phyloP scores from a whole-genome alignment of 2,113 vertebrate species.

The Anhinga rufa region DNA sequence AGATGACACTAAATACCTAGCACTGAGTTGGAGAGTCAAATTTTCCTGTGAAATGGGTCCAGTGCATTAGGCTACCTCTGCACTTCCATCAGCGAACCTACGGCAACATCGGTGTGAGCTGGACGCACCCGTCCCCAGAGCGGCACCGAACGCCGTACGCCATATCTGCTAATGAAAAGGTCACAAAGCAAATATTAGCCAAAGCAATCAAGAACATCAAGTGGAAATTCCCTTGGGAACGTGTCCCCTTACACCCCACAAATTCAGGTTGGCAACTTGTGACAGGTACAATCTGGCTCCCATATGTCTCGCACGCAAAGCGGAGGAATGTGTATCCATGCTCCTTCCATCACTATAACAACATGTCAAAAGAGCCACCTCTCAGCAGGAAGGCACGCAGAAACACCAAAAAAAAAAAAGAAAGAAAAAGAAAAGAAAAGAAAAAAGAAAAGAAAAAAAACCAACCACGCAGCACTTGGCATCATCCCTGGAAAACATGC shows the following conservation, averaged over 20 bases:
- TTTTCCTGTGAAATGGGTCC: neutral
- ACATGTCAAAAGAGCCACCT: constrained; percentile 65
- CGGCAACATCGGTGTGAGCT: rapidly evolving
- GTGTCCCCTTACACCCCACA: constrained; percentile 67
- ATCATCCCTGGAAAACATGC: neutral
- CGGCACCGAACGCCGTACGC: rapidly evolving
- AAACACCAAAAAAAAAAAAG: neutral
- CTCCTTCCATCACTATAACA: constrained; percentile 67
- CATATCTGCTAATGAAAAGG: constrained; percentile 46
- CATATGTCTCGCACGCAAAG: constrained; percentile 48
- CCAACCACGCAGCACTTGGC: neutral
- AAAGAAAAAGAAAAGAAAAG: too few relatives aligned
- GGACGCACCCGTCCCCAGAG: neutral
- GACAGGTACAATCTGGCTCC: constrained; percentile 77
- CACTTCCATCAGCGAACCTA: neutral
- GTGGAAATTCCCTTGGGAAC: constrained; percentile 62
- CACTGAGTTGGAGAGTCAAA: rapidly evolving
- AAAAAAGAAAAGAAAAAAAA: neutral
- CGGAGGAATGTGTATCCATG: constrained; percentile 55
- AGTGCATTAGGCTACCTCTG: rapidly evolving
- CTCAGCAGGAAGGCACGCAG: constrained; percentile 45
- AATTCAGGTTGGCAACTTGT: constrained; percentile 73
- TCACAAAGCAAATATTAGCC: constrained; percentile 68
- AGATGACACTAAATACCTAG: neutral
- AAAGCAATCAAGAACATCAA: constrained; percentile 63